These are phyloP conservation scores for Nemoura dubitans DNA, from an alignment of 2,888 invertebrate species.

Conservation along the genomic window DNA sequence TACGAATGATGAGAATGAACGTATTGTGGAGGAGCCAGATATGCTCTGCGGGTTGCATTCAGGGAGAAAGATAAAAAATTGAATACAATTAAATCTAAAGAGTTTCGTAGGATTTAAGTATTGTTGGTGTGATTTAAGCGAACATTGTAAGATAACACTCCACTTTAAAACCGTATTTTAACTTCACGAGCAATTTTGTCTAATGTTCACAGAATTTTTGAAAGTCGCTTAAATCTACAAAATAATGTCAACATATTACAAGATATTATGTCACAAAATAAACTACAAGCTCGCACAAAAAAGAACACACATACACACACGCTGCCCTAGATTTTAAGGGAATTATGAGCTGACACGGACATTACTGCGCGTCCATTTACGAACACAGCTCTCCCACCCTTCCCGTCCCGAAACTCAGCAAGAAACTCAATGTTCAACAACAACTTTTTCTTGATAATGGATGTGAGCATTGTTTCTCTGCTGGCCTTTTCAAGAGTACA, in stretches of 20 bases:
- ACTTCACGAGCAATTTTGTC: too few relatives aligned
- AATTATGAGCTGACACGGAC: background rate
- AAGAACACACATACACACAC: background rate
- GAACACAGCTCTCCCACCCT: background rate
- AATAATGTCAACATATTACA: background rate
- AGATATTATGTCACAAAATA: background rate
- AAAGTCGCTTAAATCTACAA: background rate
- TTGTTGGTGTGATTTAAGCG: too few relatives aligned
- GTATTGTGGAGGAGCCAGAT: background rate
- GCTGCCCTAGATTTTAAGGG: background rate
- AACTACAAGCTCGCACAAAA: background rate
- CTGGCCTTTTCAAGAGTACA: background rate
- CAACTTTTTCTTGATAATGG: background rate
- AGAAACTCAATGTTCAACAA: background rate
- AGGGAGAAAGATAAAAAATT: background rate
- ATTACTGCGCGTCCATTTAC: background rate
- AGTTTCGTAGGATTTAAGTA: too few relatives aligned
- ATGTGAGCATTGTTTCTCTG: slow-evolving; percentile 7
- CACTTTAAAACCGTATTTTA: too few relatives aligned
- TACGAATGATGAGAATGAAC: too few relatives aligned
- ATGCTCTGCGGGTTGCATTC: background rate
- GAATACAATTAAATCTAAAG: too few relatives aligned
- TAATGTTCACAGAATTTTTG: too few relatives aligned
- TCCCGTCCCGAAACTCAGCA: background rate
- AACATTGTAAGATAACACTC: too few relatives aligned